Evolutionary conservation across 2,797 vertebrate genomes (phyloP).

Genomic region (Lates japonicus): DNA sequence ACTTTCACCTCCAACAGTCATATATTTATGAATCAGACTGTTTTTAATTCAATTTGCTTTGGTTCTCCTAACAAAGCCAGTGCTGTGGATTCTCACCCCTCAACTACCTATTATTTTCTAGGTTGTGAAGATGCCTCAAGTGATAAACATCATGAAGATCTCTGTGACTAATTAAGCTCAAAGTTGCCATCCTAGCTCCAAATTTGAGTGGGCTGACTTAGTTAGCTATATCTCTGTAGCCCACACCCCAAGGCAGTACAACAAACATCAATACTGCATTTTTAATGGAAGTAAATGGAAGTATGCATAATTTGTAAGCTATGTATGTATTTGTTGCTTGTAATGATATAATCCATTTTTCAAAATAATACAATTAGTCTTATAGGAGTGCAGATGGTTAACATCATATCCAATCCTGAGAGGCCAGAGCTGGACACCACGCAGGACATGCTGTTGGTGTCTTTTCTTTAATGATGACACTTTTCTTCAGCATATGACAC

Average conservation of each 20-base stretch:
- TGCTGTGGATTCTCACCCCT: slow-evolving; percentile 12
- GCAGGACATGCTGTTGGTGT: neutral
- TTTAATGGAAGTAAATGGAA: slow-evolving; percentile 68
- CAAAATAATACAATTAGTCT: slow-evolving; percentile 32
- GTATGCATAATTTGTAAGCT: slow-evolving; percentile 66
- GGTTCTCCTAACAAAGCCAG: slow-evolving; percentile 21
- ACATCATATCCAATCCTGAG: slow-evolving; percentile 6
- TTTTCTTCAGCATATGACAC: neutral
- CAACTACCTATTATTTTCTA: slow-evolving; percentile 56
- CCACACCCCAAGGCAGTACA: slow-evolving; percentile 62
- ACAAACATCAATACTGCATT: slow-evolving; percentile 77
- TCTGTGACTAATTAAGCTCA: slow-evolving; percentile 62
- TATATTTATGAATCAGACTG: slow-evolving; percentile 20
- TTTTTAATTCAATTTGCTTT: slow-evolving; percentile 30
- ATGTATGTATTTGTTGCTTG: slow-evolving; percentile 51
- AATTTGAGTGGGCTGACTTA: slow-evolving; percentile 60
- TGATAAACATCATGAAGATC: slow-evolving; percentile 67
- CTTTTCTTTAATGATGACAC: neutral
- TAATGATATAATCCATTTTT: slow-evolving; percentile 48
- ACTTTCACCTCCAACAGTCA: slow-evolving; percentile 7
- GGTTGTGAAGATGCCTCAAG: slow-evolving; percentile 44
- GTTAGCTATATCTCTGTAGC: slow-evolving; percentile 61
- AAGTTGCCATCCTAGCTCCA: slow-evolving; percentile 57
- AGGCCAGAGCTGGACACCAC: slow-evolving; percentile 8
- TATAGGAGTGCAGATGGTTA: slow-evolving; percentile 37